Evolutionary conservation across 2,888 invertebrate species (phyloP), one percentile per base, ranked within the genome.

Genomic region (Siphonodentalium dalli): DNA sequence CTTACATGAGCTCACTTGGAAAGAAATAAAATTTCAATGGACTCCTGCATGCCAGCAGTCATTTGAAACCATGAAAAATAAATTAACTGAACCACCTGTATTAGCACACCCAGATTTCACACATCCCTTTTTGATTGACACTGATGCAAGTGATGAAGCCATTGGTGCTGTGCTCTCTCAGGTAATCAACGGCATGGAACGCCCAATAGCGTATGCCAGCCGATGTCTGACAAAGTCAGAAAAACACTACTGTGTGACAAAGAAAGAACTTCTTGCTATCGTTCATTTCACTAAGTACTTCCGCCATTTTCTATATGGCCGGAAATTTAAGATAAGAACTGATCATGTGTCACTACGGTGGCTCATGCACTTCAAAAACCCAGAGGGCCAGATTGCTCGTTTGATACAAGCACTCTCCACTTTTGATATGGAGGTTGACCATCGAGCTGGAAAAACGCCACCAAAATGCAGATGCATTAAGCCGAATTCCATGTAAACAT

Each of bases 111-210:
- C 43, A 31, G 43, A 43, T 23, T 43, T 43, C 23, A n/a, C 43
- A 13, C 15, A 31, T 11, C 13, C 43, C 9, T 43, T 43, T 28
- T 20, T 29, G 9, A 11, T 43, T 6, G 43, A 43, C 20, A 43
- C 43, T 21, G 43, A 43, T 18, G 43, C 43, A 31, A 43, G 43
- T 18, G 33, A 43, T 23, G 6, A 13, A 31, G 27, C 43, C n/a
- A 43, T 43, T 28, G 43, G 43, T n/a, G 43, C 43, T 31, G 43
- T 43, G 11, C 43, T 43, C 3, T 43, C 43, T 18, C 31, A 43
- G 31, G 11, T 28, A 13, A 28, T 43, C 5, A 33, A 43, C 33
- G 43, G 43, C 8, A 31, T 24, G 21, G 46, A 47, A 27, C 18
- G 20, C 11, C 26, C 18, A 26, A 27, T 35, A 13, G 46, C 29